Conservation (phyloP, 2,888 invertebrate species). For the Apodemia mormo region DNA sequence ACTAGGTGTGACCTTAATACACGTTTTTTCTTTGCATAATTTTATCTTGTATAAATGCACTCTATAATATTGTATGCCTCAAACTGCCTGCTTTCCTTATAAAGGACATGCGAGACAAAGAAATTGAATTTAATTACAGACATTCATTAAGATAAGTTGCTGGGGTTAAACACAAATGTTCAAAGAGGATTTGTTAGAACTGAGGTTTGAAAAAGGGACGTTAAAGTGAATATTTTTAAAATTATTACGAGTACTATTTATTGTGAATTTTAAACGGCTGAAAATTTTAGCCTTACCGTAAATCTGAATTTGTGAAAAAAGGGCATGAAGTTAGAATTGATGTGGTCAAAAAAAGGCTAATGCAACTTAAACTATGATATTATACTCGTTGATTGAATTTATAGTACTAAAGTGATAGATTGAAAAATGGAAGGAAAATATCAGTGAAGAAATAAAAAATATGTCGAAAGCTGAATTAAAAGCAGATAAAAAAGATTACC, state of each 20-base stretch:
- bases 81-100: background rate
- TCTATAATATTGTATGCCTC: background rate
- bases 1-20: background rate
- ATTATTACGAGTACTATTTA: background rate
- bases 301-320: too few species aligned
- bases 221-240: background rate
- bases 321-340: too few species aligned
- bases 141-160: constrained; percentile 5
- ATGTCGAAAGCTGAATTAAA: too few species aligned
- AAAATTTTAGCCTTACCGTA: too few species aligned
- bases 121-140: constrained; percentile 11
- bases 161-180: background rate
- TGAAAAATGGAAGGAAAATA: too few species aligned
- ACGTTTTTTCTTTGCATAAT: background rate
- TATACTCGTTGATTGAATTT: too few species aligned
- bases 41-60: background rate
- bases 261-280: too few species aligned
- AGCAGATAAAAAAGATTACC: too few species aligned
- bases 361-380: too few species aligned
- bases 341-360: too few species aligned
- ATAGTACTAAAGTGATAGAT: too few species aligned
- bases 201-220: background rate
- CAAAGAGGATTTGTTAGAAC: background rate
- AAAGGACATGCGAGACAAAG: background rate
- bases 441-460: too few species aligned